Evolutionary conservation across 1,140 invertebrate species (phyloP), one percentile per base, ranked within the genome.

Genomic region (Plectrocnemia conspersa): DNA sequence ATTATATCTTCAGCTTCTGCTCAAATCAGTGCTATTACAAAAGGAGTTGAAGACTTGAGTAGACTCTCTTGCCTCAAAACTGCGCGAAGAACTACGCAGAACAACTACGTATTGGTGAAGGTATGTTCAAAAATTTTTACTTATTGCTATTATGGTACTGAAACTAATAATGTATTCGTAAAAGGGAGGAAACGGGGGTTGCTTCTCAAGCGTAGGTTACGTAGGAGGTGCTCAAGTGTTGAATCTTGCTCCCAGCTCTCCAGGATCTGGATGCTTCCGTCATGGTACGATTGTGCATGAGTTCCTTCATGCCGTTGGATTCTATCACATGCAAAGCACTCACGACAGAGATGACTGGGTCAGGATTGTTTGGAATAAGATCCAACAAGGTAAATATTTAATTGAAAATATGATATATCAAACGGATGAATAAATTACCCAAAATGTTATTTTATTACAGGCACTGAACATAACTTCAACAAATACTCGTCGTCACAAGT

Each of bases 241-340:
- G 7, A 80, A 79, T 63, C 58, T 80, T 2, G 67, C 72, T 11
- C 65, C 68, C 1, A 66, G 72, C 15, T 66, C 70, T 4, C 65
- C 77, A 0, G 74, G 72, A 2, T 62, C 65, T 0, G 76, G 74
- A 0, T 80, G 79, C 47, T 78, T 79, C 56, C 67, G 71, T 0
- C 66, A 75, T 24, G 77, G 76, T 4, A 78, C 76, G 0, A 73
- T 85, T 11, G 73, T 84, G 2, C 84, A 86, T 56, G 84, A 87
- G 65, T 65, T 86, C 1, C 67, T 85, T 22, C 84, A 86, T 59
- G 76, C 82, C 0, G 66, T 85, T 9, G 85, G 85, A 0, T 85
- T 86, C 63, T 81, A 77, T 62, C 81, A 89, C 63, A 85, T 88
- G 69, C 86, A 89, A 65, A 81, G 82, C 62, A 74, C 83, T 2